Evolutionary conservation across 1,140 invertebrate genomes (phyloP).

Genomic region (Cydia pomonella): DNA sequence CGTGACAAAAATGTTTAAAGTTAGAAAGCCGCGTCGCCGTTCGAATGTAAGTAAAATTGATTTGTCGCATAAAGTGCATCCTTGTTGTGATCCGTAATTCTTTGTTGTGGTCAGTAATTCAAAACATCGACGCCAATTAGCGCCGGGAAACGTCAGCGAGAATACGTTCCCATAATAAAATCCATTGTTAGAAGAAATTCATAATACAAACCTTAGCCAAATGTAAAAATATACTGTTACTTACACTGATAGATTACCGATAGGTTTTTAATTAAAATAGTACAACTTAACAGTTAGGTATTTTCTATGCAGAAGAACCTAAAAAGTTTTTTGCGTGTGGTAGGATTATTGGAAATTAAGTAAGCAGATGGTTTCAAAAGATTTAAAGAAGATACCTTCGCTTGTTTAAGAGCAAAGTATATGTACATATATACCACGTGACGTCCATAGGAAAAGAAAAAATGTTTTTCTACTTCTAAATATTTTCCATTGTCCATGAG

Average conservation of each 20-base stretch:
- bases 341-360: too few relatives aligned
- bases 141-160: background rate
- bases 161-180: background rate
- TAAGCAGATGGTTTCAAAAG: too few relatives aligned
- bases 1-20: background rate
- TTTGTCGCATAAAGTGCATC: constrained; percentile 7
- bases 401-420: too few relatives aligned
- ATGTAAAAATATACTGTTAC: background rate
- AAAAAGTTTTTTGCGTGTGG: too few relatives aligned
- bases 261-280: background rate
- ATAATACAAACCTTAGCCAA: background rate
- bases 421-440: too few relatives aligned
- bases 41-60: background rate
- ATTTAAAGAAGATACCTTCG: too few relatives aligned
- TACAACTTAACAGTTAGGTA: too few relatives aligned
- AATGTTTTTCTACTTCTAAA: too few relatives aligned
- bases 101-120: background rate
- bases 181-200: background rate
- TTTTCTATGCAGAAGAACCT: too few relatives aligned
- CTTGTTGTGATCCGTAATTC: background rate
- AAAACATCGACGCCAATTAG: constrained; percentile 1
- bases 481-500: too few relatives aligned
- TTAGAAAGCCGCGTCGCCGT: background rate
- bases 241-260: background rate
- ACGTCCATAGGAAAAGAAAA: too few relatives aligned